Conservation (phyloP, 92 coral and sea anemone species). For the Anthopleura xanthogrammica region DNA sequence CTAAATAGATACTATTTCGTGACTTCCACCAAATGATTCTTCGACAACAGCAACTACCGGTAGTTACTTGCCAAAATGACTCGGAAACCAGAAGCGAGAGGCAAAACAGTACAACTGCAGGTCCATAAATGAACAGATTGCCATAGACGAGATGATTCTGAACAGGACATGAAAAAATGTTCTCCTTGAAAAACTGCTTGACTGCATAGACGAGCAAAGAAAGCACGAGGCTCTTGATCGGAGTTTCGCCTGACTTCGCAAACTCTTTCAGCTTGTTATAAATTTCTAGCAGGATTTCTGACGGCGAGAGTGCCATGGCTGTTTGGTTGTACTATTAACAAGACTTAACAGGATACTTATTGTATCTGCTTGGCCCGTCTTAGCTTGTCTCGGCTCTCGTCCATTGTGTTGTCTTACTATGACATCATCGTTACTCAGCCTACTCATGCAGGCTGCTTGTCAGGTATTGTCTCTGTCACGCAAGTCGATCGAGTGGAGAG, state of each 20-base stretch:
- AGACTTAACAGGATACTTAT: not conserved
- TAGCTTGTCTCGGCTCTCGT: too few species aligned
- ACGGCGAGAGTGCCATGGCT: conserved; percentile 29
- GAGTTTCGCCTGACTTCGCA: conserved; percentile 36
- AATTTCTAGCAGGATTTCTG: conserved; percentile 25
- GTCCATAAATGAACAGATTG: conserved; percentile 63
- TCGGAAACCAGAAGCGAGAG: conserved; percentile 65
- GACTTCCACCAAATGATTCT: conserved; percentile 59
- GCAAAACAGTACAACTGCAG: conserved; percentile 63
- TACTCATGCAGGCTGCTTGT: too few species aligned
- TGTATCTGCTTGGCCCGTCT: not conserved
- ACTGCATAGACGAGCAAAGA: conserved; percentile 58
- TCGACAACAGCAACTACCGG: conserved; percentile 53
- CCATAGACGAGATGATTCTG: conserved; percentile 53
- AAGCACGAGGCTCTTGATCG: conserved; percentile 60
- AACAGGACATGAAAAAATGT: conserved; percentile 67
- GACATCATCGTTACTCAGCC: too few species aligned
- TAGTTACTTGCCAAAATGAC: conserved; percentile 68
- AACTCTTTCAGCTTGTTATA: conserved; percentile 22
- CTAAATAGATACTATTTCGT: conserved; percentile 53
- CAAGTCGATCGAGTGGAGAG: too few species aligned
- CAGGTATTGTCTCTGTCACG: too few species aligned
- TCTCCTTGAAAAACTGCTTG: conserved; percentile 66
- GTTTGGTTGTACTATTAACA: not conserved
- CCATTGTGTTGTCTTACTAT: too few species aligned